Base-by-base conservation (phyloP, 2,113 vertebrate genomes). In the Notarius quadriscutis region DNA sequence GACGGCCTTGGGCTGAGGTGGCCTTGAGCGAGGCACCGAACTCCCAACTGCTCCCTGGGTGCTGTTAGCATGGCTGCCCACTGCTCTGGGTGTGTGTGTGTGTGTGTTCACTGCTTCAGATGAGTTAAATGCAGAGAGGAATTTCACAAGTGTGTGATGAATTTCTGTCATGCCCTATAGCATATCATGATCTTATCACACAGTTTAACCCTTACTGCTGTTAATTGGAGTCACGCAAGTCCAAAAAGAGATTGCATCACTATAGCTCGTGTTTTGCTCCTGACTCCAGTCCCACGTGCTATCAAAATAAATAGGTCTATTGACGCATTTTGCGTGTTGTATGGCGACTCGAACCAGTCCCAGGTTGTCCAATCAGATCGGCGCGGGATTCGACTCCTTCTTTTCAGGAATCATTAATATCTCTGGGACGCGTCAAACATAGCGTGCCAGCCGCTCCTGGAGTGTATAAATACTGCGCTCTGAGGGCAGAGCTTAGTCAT, bases 391-490 rank as follows among this genome's bases (percentile, higher is more conserved):
- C 93, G 92, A 95, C 95, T 95, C 95, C 95, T 95, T 94, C 93
- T 95, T 95, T 94, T 94, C 93, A 93, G 90, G 94, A 95, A 94
- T 95, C 94, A 95, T 96, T 95, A 93, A 96, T 96, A 94, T 94
- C 92, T 94, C 90, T 89, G 92, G 41, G 55, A 94, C 94, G 94
- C 95, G 95, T 96, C 95, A 96, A 95, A 95, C 94, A 91, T 90
- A 93, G 90, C 85, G 88, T 80, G 79, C 86, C 88, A 88, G 85
- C 69, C 55, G 83, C 69, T 62, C 34, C 86, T 91, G 91, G 75
- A 91, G 93, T 90, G 92, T 95, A 95, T 95, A 96, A 95, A 96
- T 94, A 94, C 93, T 91, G 91, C 91, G 93, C 94, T 88, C 53
- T 91, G 88, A 82, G 87, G 89, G 90, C 91, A 93, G 60, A 71